phyloP scores from a whole-genome alignment of 37 sponge, comb jelly and placozoan species.

The Ianthella basta region DNA sequence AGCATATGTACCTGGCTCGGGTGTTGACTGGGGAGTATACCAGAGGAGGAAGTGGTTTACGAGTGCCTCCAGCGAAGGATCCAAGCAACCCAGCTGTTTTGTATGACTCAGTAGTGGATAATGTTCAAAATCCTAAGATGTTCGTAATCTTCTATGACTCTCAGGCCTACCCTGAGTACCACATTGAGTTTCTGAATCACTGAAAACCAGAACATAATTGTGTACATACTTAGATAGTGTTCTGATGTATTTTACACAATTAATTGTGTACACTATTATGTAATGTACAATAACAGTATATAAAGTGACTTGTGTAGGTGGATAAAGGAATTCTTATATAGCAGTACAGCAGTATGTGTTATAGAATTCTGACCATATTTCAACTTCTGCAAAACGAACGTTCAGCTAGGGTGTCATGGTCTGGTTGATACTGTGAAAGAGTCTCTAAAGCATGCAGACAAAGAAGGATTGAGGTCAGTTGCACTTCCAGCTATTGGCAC shows the following conservation, averaged over 20 bases:
- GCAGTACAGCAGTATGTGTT: too few relatives aligned
- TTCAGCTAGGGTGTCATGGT: too few relatives aligned
- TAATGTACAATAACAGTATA: too few relatives aligned
- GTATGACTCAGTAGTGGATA: slow-evolving; percentile 69
- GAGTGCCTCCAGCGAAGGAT: slow-evolving; percentile 46
- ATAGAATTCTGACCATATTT: too few relatives aligned
- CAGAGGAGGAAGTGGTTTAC: slow-evolving; percentile 33
- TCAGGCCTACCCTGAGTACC: slow-evolving; percentile 76
- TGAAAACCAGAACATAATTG: too few relatives aligned
- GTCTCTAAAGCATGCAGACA: slow-evolving; percentile 18
- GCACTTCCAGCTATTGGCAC: slow-evolving; percentile 41
- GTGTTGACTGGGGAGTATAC: slow-evolving; percentile 61
- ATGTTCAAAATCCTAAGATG: slow-evolving; percentile 42
- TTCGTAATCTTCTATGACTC: slow-evolving; percentile 66
- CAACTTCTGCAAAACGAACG: too few relatives aligned
- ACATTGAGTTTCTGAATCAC: slow-evolving; percentile 53
- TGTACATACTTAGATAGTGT: too few relatives aligned
- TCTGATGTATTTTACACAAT: too few relatives aligned
- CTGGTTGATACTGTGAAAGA: not conserved
- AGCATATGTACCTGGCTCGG: slow-evolving; percentile 52
- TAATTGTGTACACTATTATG: too few relatives aligned
- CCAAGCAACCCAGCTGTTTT: slow-evolving; percentile 35
- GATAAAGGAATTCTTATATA: too few relatives aligned
- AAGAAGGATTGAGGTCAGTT: not conserved
- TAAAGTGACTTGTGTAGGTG: too few relatives aligned